Evolutionary conservation across 1,140 invertebrate species (phyloP).

Genomic region (Bemisia tabaci): DNA sequence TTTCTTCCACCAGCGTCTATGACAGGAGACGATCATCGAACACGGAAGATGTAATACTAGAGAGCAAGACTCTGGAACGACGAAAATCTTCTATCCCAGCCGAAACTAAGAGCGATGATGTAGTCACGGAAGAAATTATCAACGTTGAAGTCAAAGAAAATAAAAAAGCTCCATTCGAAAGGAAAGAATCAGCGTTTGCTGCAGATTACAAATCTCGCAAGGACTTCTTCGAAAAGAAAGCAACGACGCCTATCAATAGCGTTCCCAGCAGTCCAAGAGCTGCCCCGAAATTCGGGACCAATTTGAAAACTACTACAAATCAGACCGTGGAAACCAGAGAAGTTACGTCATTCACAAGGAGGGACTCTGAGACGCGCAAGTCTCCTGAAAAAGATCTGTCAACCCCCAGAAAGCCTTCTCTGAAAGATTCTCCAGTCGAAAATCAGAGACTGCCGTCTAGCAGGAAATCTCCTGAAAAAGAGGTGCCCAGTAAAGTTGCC

Average conservation of each 20-base stretch:
- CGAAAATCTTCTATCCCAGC: neutral
- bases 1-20: neutral
- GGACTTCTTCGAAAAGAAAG: conserved; percentile 6
- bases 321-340: conserved; percentile 2
- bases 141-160: neutral
- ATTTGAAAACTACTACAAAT: conserved; percentile 4
- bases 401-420: conserved; percentile 21
- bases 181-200: conserved; percentile 6
- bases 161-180: conserved; percentile 14
- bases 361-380: neutral
- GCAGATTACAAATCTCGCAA: conserved; percentile 4
- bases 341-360: neutral
- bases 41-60: neutral
- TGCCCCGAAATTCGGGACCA: neutral
- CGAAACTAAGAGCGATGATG: neutral
- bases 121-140: neutral
- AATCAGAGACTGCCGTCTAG: neutral
- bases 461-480: conserved; percentile 11
- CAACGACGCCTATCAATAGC: neutral
- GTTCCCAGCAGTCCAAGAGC: neutral
- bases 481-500: too few species aligned
- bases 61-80: neutral
- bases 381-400: conserved; percentile 8
- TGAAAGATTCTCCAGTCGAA: conserved; percentile 19
- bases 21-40: neutral